Base-by-base conservation (phyloP, 2,888 invertebrate species). In the Sphaerophoria taeniata region DNA sequence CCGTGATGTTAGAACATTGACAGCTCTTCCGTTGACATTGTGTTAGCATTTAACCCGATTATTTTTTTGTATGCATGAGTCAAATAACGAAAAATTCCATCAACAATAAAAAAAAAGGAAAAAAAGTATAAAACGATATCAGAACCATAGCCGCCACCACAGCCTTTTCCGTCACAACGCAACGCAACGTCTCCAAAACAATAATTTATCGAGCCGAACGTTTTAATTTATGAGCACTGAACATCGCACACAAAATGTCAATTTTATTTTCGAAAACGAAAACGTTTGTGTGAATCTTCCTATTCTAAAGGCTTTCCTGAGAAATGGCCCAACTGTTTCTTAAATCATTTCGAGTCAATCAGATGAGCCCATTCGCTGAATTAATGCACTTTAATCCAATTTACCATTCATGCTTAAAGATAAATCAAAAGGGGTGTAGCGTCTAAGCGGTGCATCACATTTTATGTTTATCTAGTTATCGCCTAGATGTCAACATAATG, bases 281-380 rank as follows among this genome's bases (percentile, higher is more conserved):
- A 60, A 78, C 49, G 49, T 49, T 34, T 16, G 45, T n/a, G 49
- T 69, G 65, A 73, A 58, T 77, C 34, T 80, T 43, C 69, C 81
- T 73, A 71, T 45, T 11, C 39, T 53, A 45, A 58, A 55, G 34
- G 7, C 56, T 14, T n/a, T 58, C 9, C 3, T 14, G 33, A 58
- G 58, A 5, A 49, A 51, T 33, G 70, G 60, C 60, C 53, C 70
- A 74, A 53, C 61, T 70, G 63, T 58, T 70, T 53, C 74, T 53
- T 86, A 82, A 86, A 86, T 86, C 82, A 82, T 78, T 86, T 74
- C 74, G 86, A 82, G 81, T 86, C 86, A 86, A 86, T 86, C 86
- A 86, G 82, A 86, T 78, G 69, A 67, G 74, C 74, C 78, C 73
- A 78, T 86, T 74, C 81, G 71, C 63, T 74, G 76, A 81, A 85